Evolutionary conservation across 2,113 vertebrate genomes (phyloP), one percentile per base, ranked within the genome.

Genomic region (Pampusana beccarii): DNA sequence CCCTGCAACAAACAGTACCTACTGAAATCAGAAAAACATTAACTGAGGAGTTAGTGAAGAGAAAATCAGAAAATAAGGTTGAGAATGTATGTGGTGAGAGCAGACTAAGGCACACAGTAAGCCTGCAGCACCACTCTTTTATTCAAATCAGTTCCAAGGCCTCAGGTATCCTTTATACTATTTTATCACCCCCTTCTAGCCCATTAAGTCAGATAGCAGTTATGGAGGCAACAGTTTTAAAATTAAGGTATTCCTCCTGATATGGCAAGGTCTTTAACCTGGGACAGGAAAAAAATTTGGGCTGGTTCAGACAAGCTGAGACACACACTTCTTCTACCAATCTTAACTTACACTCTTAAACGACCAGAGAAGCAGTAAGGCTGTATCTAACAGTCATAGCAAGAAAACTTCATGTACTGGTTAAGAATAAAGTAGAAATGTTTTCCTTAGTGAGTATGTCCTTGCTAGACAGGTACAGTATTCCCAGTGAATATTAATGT

Each of bases 281-380:
- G 8, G 81, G 29, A 46, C 2, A 13, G 6, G 6, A n/a, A 11
- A n/a, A 20, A 31, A 62, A 54, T 0, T 1, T 0, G 16, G 3
- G 17, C 11, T 36, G 3, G 16, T 18, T 87, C 40, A 54, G 53
- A 6, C 21, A 86, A 73, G 51, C 58, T 86, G 31, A 62, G 40
- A 69, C 50, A 85, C 4, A 48, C 3, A 8, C 1, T 57, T 77
- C 1, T 57, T 77, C 28, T 29, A 42, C 1, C 5, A 46, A 8
- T 29, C 46, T 64, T 58, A 54, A 50, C 19, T 77, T 42, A 29
- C 28, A 57, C 13, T 48, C 73, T 79, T 66, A 73, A 90, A 58
- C 6, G 24, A 73, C 23, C 28, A 46, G 15, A 83, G 31, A 19
- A 73, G 20, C n/a, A 58, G 16, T 28, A 25, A 72, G 13, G 40